These are phyloP conservation scores for Acanthornis magna DNA, from an alignment of 2,797 vertebrate genomes.

Conservation along the genomic window DNA sequence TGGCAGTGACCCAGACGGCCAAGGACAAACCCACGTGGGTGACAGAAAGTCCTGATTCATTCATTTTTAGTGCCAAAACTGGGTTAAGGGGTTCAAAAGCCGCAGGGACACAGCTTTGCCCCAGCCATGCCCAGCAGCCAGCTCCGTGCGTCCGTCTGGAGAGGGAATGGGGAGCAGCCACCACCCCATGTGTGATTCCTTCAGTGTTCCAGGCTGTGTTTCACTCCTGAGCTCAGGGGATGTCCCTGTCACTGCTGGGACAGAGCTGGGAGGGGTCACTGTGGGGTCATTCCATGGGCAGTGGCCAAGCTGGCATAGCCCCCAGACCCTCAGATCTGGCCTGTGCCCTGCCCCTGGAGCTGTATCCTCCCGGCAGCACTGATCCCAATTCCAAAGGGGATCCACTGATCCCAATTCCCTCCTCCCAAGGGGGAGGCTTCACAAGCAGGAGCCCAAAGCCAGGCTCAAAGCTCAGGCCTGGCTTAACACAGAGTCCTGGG, in stretches of 20 bases:
- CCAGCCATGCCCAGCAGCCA: neutral
- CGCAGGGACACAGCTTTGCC: neutral
- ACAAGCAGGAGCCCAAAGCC: neutral
- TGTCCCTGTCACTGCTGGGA: neutral
- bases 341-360: neutral
- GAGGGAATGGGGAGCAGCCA: neutral
- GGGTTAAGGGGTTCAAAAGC: neutral
- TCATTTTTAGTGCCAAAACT: neutral
- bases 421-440: too few relatives aligned
- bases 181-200: neutral
- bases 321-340: neutral
- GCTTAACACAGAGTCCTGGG: accelerated
- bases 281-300: neutral
- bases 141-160: neutral
- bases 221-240: neutral
- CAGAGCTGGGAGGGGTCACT: neutral
- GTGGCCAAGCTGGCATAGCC: neutral
- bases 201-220: neutral
- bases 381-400: too few relatives aligned
- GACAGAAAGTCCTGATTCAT: neutral
- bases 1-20: neutral
- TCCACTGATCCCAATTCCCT: accelerated
- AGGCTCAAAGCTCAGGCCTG: neutral
- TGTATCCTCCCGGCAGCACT: accelerated
- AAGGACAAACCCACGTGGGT: accelerated